phyloP scores from a whole-genome alignment of 2,113 vertebrate species.

The Ariopsis seemanni region DNA sequence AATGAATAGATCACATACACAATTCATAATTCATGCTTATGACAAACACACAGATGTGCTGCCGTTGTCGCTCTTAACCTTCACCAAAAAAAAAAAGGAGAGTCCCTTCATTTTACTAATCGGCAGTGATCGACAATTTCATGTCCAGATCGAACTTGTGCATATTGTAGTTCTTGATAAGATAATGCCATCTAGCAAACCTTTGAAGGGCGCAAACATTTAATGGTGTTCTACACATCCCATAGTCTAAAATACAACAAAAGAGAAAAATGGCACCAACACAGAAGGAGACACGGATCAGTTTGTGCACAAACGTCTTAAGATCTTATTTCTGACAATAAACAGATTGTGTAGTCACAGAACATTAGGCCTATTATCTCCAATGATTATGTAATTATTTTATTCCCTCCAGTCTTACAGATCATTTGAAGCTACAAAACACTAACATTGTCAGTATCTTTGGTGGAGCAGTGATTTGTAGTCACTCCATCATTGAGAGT shows the following conservation, averaged over 20 bases:
- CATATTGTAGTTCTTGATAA: not conserved
- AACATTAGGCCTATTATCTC: not conserved
- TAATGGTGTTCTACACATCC: not conserved
- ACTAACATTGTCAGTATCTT: not conserved
- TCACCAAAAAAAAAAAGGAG: not conserved
- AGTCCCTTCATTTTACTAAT: not conserved
- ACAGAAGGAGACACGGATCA: not conserved
- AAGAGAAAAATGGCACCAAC: not conserved
- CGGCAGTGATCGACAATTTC: not conserved
- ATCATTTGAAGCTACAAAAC: not conserved
- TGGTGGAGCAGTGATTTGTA: not conserved
- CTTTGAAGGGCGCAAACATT: not conserved
- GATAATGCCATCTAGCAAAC: not conserved
- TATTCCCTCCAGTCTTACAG: not conserved
- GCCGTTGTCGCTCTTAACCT: not conserved
- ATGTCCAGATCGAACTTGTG: not conserved
- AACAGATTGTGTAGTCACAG: not conserved
- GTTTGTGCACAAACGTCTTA: not conserved
- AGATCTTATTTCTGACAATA: conserved; percentile 15
- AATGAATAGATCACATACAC: not conserved
- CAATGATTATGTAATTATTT: not conserved
- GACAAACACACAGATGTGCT: not conserved
- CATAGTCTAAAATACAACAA: not conserved
- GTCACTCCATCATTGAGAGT: not conserved
- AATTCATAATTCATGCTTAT: not conserved